A percentile compares a stretch with the other conserved stretches of the same genome.
Conservation (phyloP, 2,888 invertebrate genomes). For the Eretmocerus hayati region DNA sequence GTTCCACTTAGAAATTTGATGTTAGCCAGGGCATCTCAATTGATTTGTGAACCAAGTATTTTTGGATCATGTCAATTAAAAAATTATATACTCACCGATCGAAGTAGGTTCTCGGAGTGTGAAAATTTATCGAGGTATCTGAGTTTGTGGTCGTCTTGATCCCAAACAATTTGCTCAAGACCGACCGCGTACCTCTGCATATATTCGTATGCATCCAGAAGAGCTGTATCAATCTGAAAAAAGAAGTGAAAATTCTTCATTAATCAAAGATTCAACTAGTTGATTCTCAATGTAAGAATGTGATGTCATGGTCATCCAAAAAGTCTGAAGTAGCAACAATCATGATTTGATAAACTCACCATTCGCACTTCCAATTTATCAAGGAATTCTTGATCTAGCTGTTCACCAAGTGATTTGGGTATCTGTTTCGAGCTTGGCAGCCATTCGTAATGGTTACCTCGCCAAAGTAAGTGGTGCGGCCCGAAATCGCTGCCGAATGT, state of each 20-base stretch:
- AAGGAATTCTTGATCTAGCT: slow-evolving; percentile 43
- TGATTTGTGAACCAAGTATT: too few relatives aligned
- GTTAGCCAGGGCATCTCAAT: too few relatives aligned
- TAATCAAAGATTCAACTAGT: too few relatives aligned
- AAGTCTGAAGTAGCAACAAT: not conserved
- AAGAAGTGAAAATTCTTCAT: not conserved
- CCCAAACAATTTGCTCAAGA: slow-evolving; percentile 58
- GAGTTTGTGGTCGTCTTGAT: slow-evolving; percentile 51
- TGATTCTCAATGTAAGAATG: too few relatives aligned
- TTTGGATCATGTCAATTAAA: not conserved
- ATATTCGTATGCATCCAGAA: slow-evolving; percentile 59
- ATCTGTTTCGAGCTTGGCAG: slow-evolving; percentile 47
- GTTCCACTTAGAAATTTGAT: too few relatives aligned
- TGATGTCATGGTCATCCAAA: not conserved
- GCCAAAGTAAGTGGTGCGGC: slow-evolving; percentile 46
- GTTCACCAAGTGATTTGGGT: slow-evolving; percentile 49
- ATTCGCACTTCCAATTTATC: slow-evolving; percentile 47
- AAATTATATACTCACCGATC: slow-evolving; percentile 45
- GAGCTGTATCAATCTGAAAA: slow-evolving; percentile 41
- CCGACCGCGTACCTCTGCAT: slow-evolving; percentile 67
- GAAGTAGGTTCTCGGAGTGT: slow-evolving; percentile 55
- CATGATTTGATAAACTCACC: slow-evolving; percentile 22
- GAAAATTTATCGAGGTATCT: slow-evolving; percentile 52
- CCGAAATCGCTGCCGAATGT: slow-evolving; percentile 46
- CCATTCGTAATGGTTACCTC: slow-evolving; percentile 49